A percentile compares a stretch with the other conserved stretches of the same genome.
Conservation (phyloP, 2,113 vertebrate species). For the Abramis brama region DNA sequence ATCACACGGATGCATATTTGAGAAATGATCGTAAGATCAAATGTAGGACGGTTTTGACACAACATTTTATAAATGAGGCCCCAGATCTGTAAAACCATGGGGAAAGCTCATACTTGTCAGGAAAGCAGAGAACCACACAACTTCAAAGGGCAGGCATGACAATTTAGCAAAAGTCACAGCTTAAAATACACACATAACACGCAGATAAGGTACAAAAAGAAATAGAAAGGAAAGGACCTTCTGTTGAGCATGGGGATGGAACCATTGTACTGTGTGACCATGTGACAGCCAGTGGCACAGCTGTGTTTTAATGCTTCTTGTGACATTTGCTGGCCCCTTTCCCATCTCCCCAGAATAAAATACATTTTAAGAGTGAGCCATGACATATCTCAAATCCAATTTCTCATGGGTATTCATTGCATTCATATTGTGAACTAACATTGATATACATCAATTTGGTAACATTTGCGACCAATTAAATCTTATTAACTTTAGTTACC, state of each 20-base stretch:
- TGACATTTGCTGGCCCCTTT: neutral
- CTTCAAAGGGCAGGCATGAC: neutral
- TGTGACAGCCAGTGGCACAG: neutral
- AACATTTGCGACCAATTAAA: no score
- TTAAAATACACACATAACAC: neutral
- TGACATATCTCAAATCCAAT: neutral
- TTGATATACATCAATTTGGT: neutral
- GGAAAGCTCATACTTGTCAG: conserved; percentile 4
- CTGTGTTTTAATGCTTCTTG: neutral
- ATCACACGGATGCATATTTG: no score
- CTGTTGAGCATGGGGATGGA: neutral
- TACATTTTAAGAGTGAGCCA: neutral
- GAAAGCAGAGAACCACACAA: neutral
- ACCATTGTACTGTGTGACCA: neutral
- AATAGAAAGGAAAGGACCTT: neutral
- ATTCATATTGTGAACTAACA: neutral
- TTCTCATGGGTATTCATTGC: neutral
- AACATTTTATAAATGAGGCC: no score
- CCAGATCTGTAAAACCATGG: neutral
- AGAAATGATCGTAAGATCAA: no score
- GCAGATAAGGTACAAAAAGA: neutral
- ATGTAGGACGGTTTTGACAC: no score
- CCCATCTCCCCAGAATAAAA: neutral
- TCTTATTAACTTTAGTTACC: no score
- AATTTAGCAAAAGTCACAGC: conserved; percentile 11